Evolutionary conservation across 2,888 invertebrate genomes (phyloP).

Genomic region (Drosophila pseudotakahashii): DNA sequence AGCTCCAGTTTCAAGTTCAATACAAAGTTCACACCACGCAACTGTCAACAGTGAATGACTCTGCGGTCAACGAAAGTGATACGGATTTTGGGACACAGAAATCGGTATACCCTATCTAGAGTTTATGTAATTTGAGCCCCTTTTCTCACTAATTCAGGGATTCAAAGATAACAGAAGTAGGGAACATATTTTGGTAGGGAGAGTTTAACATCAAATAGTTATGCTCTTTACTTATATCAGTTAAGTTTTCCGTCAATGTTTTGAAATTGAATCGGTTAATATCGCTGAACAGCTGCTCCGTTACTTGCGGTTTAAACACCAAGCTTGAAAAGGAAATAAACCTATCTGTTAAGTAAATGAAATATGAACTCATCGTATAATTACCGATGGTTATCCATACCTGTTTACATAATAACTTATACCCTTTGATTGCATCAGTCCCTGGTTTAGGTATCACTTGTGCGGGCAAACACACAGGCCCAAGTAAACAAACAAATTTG

Average conservation of each 20-base stretch:
- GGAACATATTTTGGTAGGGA: not conserved
- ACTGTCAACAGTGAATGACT: conserved; percentile 22
- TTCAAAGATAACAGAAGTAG: not conserved
- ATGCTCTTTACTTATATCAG: not conserved
- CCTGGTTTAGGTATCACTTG: conserved; percentile 41
- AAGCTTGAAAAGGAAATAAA: conserved; percentile 19
- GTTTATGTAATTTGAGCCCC: not conserved
- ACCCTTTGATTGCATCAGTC: conserved; percentile 57
- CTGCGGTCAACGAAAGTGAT: conserved; percentile 23
- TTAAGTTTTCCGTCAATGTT: not conserved
- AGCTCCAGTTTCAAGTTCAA: conserved; percentile 68
- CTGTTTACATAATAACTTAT: conserved; percentile 40
- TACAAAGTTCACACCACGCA: conserved; percentile 59
- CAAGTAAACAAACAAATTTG: conserved; percentile 61
- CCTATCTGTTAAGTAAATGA: conserved; percentile 21
- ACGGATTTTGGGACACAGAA: not conserved
- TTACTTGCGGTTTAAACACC: conserved; percentile 5
- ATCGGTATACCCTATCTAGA: conserved; percentile 16
- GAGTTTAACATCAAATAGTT: not conserved
- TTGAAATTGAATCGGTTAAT: conserved; percentile 25
- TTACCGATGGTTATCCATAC: conserved; percentile 40
- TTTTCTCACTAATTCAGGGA: not conserved
- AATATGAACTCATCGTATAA: conserved; percentile 39
- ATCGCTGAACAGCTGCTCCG: not conserved
- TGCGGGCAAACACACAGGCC: conserved; percentile 46